Conservation (phyloP, 2,113 vertebrate genomes). For the Nycticorax nycticorax region DNA sequence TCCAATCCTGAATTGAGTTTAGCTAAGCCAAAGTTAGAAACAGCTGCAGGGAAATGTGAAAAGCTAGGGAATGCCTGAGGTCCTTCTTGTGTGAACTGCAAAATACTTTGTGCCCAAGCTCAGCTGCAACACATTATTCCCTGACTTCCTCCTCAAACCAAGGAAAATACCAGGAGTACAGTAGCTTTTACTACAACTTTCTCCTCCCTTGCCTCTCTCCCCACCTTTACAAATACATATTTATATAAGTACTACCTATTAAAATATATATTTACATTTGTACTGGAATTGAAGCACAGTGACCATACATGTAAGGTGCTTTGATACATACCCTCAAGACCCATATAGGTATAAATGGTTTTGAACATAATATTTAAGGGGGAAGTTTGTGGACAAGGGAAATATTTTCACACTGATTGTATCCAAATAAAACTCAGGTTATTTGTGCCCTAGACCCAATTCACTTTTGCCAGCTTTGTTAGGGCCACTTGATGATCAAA, state of each 20-base stretch:
- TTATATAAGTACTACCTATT: background rate
- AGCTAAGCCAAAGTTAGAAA: background rate
- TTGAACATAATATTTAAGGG: background rate
- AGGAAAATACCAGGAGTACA: background rate
- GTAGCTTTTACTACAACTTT: background rate
- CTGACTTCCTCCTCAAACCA: background rate
- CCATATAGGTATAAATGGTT: accelerated
- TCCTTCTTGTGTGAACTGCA: background rate
- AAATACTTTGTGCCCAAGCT: background rate
- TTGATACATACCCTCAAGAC: background rate
- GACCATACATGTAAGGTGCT: background rate
- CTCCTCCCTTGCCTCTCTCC: background rate
- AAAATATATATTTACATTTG: background rate
- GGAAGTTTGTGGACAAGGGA: background rate
- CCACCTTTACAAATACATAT: background rate
- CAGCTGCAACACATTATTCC: background rate
- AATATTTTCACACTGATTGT: background rate
- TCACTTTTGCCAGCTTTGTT: background rate
- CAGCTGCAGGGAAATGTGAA: background rate
- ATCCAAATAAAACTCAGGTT: background rate
- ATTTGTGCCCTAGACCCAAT: background rate
- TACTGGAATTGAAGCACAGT: background rate
- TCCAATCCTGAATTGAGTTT: background rate
- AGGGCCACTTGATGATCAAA: accelerated
- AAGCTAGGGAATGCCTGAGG: background rate